Conservation (phyloP, 2,797 vertebrate species). For the Glyptemys insculpta region DNA sequence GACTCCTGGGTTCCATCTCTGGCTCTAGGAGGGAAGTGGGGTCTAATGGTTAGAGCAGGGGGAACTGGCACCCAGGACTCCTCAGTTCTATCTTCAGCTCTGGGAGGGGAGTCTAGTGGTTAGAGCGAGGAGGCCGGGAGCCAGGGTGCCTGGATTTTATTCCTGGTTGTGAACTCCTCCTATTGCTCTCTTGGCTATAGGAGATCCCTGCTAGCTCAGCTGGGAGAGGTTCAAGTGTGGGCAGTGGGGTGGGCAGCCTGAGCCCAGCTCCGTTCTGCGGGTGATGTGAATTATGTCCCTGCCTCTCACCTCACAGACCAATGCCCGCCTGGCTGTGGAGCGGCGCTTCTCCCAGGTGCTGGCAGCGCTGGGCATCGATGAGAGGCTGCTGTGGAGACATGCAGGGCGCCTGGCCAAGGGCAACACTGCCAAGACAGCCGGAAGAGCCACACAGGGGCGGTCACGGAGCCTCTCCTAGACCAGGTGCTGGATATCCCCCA, state of each 20-base stretch:
- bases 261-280: neutral
- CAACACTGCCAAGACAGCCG: neutral
- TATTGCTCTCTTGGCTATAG: neutral
- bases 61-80: neutral
- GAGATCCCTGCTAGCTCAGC: neutral
- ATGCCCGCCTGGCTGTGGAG: constrained; percentile 51
- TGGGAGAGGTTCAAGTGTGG: too few relatives aligned
- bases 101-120: neutral
- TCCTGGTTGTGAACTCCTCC: neutral
- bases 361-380: constrained; percentile 51
- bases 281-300: neutral
- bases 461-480: neutral
- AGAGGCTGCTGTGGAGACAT: constrained; percentile 78
- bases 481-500: constrained; percentile 51
- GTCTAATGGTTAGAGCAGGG: neutral
- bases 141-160: neutral
- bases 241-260: neutral
- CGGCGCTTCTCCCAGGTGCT: constrained; percentile 72
- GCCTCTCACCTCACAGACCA: constrained; percentile 29
- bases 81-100: neutral
- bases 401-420: neutral
- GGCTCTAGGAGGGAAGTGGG: neutral
- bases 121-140: neutral
- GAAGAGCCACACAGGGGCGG: neutral
- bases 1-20: neutral